Percentiles rank a stretch among this genome's conserved stretches.
phyloP scores from a whole-genome alignment of 2,888 invertebrate species.

The Uropetala carovei region DNA sequence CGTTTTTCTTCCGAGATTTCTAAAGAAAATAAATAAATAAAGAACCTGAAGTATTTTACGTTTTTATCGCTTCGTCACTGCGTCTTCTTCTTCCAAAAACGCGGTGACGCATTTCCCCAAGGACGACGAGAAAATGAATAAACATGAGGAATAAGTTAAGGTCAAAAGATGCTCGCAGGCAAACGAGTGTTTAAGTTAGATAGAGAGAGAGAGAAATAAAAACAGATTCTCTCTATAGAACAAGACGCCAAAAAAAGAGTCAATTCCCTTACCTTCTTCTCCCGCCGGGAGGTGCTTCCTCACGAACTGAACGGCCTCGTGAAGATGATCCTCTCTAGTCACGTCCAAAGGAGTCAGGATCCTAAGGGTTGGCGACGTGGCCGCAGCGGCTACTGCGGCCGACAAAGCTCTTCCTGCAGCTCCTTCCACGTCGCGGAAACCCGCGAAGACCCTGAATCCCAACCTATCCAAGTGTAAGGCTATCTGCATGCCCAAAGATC shows the following conservation, averaged over 20 bases:
- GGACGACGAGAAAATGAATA: no score
- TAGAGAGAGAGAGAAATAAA: no score
- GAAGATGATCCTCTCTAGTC: slow-evolving; percentile 87
- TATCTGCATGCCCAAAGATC: slow-evolving; percentile 87
- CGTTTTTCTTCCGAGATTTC: no score
- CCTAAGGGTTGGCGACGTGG: slow-evolving; percentile 78
- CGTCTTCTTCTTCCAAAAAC: no score
- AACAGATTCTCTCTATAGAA: no score
- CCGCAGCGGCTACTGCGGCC: slow-evolving; percentile 77
- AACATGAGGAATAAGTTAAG: no score
- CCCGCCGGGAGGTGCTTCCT: slow-evolving; percentile 89
- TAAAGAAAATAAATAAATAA: no score
- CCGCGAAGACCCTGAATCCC: slow-evolving; percentile 88
- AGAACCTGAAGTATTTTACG: no score
- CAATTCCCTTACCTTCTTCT: slow-evolving; percentile 82
- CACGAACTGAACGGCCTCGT: slow-evolving; percentile 87
- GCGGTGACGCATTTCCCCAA: no score
- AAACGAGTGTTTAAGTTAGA: no score
- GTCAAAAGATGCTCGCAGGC: no score
- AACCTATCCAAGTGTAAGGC: slow-evolving; percentile 72
- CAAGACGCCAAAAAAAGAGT: background rate
- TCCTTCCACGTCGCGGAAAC: slow-evolving; percentile 73
- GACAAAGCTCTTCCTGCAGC: slow-evolving; percentile 74
- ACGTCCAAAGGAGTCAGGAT: slow-evolving; percentile 80
- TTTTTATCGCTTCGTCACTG: no score